Percentiles rank a stretch among this genome's conserved stretches.
These are phyloP conservation scores for Caenorhabditis macrosperma DNA, from an alignment of 2,888 invertebrate species.

Conservation along the genomic window DNA sequence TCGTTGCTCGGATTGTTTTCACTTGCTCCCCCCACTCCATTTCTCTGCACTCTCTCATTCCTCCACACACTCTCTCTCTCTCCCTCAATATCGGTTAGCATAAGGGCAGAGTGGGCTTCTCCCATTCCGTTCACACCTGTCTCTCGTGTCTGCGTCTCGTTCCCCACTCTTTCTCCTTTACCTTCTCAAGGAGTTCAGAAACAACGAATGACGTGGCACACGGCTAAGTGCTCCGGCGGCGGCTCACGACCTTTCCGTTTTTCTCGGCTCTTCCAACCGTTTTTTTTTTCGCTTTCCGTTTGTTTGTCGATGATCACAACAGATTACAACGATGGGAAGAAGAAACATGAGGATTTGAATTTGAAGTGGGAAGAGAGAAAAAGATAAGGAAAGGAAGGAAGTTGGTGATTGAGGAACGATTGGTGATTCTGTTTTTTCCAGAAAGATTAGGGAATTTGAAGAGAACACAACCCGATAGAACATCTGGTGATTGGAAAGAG, in stretches of 20 bases:
- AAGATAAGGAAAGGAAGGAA: no score
- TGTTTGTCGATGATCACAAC: conserved; percentile 33
- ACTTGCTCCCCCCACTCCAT: neutral
- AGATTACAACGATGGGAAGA: neutral
- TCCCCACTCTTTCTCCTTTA: neutral
- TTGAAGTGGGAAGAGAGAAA: neutral
- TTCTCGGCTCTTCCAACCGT: neutral
- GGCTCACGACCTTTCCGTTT: conserved; percentile 8
- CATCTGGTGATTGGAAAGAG: no score
- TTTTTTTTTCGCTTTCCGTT: conserved; percentile 13
- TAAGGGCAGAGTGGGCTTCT: neutral
- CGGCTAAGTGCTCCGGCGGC: conserved; percentile 38
- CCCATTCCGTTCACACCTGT: conserved; percentile 18
- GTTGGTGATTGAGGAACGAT: no score
- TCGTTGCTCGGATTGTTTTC: neutral
- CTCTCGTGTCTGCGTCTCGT: neutral
- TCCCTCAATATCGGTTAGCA: no score
- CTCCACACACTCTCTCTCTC: neutral
- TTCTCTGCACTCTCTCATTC: neutral
- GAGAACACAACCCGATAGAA: no score
- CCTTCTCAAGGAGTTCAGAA: conserved; percentile 32
- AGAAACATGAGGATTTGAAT: neutral
- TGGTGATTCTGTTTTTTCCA: no score
- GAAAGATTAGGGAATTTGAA: no score
- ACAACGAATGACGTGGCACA: conserved; percentile 42